Conservation (phyloP, 2,113 vertebrate species). For the Tinamus guttatus region DNA sequence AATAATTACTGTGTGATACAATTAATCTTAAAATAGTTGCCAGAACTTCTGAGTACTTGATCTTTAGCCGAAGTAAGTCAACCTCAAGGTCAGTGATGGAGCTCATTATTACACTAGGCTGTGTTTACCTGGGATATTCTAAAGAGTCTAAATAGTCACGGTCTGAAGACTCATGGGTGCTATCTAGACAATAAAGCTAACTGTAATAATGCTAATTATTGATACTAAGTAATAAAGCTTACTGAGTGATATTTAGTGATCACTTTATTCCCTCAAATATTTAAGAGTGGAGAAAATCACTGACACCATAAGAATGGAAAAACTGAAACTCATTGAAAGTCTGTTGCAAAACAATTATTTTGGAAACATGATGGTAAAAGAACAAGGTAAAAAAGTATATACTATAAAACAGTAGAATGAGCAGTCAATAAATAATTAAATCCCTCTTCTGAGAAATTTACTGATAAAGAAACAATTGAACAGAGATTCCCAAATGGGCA, state of each 20-base stretch:
- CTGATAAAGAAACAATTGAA: neutral
- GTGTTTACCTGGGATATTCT: neutral
- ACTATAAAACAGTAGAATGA: neutral
- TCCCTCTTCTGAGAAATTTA: neutral
- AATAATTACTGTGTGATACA: neutral
- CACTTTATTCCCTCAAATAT: neutral
- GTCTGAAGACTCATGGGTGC: neutral
- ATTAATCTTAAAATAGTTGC: neutral
- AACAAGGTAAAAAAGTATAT: neutral
- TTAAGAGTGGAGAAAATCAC: neutral
- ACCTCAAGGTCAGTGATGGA: neutral
- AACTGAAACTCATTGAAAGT: neutral
- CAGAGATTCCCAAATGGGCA: neutral
- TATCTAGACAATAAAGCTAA: neutral
- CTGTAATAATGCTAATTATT: too few species aligned
- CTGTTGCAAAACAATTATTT: neutral
- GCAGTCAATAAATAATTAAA: neutral
- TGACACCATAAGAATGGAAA: neutral
- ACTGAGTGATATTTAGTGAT: neutral
- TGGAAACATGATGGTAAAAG: neutral
- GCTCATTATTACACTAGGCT: neutral
- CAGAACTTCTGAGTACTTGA: neutral
- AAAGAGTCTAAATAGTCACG: neutral
- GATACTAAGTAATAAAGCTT: neutral
- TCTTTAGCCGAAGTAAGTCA: neutral